Evolutionary conservation across 2,888 invertebrate genomes (phyloP).

Genomic region (Galeopsomyia nigrocyanea): DNA sequence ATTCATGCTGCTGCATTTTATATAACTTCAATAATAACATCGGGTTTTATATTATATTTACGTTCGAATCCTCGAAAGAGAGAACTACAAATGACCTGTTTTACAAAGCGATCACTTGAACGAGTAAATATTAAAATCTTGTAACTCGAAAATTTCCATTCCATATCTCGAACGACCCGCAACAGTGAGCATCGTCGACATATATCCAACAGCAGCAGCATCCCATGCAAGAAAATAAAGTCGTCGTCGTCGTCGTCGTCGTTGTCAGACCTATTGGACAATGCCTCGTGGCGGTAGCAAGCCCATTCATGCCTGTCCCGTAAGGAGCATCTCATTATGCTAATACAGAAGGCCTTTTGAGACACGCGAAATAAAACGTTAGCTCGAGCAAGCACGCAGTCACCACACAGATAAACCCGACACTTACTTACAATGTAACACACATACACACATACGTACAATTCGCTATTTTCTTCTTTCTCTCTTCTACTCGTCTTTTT

Average conservation of each 20-base stretch:
- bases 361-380: background rate
- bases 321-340: slow-evolving; percentile 28
- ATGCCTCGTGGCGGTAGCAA: background rate
- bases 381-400: background rate
- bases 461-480: too few relatives aligned
- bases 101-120: too few relatives aligned
- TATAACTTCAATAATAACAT: too few relatives aligned
- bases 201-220: background rate
- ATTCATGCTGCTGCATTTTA: too few relatives aligned
- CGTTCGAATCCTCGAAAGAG: background rate
- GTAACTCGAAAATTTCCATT: too few relatives aligned
- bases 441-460: background rate
- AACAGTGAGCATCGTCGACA: slow-evolving; percentile 4
- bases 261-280: too few relatives aligned
- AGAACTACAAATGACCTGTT: background rate
- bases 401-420: background rate
- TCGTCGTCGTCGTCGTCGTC: background rate
- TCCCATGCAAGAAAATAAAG: slow-evolving; percentile 23
- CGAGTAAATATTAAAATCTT: too few relatives aligned
- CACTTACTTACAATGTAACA: background rate
- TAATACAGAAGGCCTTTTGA: slow-evolving; percentile 15
- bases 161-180: background rate
- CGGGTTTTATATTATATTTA: too few relatives aligned
- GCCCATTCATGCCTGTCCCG: background rate
- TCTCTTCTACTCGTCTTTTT: too few relatives aligned